Evolutionary conservation across 2,888 invertebrate genomes (phyloP).

Genomic region (Agrotis segetum): DNA sequence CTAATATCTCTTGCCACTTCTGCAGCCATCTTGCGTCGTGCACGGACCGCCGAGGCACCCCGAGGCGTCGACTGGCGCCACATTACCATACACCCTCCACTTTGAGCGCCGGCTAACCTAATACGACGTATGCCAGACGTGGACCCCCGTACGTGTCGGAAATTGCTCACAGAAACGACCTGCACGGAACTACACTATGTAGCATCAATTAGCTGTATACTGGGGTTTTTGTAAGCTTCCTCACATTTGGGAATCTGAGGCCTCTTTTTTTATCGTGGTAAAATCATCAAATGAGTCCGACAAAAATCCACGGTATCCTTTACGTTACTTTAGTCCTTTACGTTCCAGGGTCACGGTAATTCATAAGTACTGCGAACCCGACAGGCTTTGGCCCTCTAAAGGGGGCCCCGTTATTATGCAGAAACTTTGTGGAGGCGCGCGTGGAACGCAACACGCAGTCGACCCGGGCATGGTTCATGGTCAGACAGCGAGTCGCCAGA

Average conservation of each 20-base stretch:
- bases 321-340: no score
- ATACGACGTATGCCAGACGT: conserved; percentile 78
- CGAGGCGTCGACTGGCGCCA: conserved; percentile 70
- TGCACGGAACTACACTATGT: conserved; percentile 30
- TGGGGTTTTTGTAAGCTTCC: conserved; percentile 24
- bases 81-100: conserved; percentile 82
- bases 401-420: no score
- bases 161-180: conserved; percentile 61
- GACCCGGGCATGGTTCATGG: no score
- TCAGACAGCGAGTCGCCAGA: no score
- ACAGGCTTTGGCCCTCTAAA: no score
- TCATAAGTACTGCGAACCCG: no score
- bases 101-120: conserved; percentile 77
- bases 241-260: not conserved
- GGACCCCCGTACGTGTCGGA: conserved; percentile 73
- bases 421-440: no score
- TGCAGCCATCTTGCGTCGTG: conserved; percentile 22
- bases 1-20: conserved; percentile 32
- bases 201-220: conserved; percentile 44
- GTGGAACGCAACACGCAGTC: no score
- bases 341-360: no score
- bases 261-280: no score
- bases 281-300: no score
- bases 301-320: no score
- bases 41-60: conserved; percentile 50